Evolutionary conservation across 2,113 vertebrate species (phyloP), one percentile per base, ranked within the genome.

Genomic region (Phalacrocorax brasilianus): DNA sequence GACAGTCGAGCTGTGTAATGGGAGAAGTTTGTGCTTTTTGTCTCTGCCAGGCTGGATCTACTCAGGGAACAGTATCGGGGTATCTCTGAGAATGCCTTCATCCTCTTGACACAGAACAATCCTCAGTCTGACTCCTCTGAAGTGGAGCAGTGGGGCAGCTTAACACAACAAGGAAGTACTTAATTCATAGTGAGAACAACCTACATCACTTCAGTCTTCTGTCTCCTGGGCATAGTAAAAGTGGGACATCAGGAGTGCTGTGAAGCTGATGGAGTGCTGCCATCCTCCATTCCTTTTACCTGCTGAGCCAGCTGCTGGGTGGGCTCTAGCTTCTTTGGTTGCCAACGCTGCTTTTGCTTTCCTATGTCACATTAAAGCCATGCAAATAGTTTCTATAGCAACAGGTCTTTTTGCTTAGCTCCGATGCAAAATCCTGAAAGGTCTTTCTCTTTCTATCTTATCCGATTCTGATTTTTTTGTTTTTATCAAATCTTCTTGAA

Each of bases 351-450:
- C 88, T 92, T 84, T 93, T 89, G 95, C 89, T 95, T 96, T 87
- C 72, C 84, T 28, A 74, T 92, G 95, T 83, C 93, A 97, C 88
- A 94, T 92, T 94, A 92, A 96, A 96, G 95, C 86, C 80, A 93
- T 93, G 65, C 92, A 95, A 97, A 97, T 95, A 94, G 98, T 98
- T 97, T 97, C 98, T 97, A 97, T 98, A 98, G 97, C 96, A 98
- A 98, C 97, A 97, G 71, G 93, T 96, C 53, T 93, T 74, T 76
- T 95, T 68, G 89, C 84, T 89, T 28, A 18, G 87, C 88, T 91
- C 79, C 97, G 97, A 97, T 42, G 72, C 93, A 96, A 79, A 89
- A 84, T 94, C 88, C 94, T 55, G 58, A 95, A 97, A 91, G 89
- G 83, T 94, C 95, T 94, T 56, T 93, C 74, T 91, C 72, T 3